Conservation (phyloP, 2,888 invertebrate species). For the Spodoptera exigua region DNA sequence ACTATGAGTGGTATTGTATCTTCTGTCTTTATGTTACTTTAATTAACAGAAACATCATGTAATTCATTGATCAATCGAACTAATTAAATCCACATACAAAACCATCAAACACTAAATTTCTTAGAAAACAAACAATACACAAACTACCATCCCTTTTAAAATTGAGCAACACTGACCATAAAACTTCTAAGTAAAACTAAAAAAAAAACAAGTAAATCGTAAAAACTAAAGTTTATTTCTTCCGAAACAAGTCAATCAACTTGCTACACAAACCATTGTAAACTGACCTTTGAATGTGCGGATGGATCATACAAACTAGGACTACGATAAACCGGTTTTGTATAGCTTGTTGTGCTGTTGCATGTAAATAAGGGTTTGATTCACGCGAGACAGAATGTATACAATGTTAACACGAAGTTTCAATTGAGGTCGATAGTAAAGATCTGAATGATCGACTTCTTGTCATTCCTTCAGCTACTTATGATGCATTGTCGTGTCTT, state of each 20-base stretch:
- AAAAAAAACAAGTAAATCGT: constrained; percentile 56
- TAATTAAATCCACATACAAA: too few species aligned
- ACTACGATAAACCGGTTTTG: too few species aligned
- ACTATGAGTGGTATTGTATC: too few species aligned
- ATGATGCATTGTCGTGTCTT: constrained; percentile 38
- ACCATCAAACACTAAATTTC: background rate
- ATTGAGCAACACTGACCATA: constrained; percentile 46
- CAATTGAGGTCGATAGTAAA: constrained; percentile 49
- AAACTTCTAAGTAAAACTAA: constrained; percentile 51
- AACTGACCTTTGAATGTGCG: too few species aligned
- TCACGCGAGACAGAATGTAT: constrained; percentile 44
- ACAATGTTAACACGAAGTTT: constrained; percentile 42
- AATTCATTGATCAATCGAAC: too few species aligned
- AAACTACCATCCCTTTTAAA: constrained; percentile 19
- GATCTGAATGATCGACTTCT: constrained; percentile 34
- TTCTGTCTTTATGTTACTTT: too few species aligned
- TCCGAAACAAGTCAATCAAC: constrained; percentile 56
- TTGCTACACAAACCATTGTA: background rate
- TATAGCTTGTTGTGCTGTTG: too few species aligned
- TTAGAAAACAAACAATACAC: constrained; percentile 22
- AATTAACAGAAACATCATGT: too few species aligned
- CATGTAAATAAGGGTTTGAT: constrained; percentile 43
- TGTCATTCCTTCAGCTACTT: constrained; percentile 35
- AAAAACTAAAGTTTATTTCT: constrained; percentile 56
- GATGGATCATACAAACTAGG: too few species aligned